Evolutionary conservation across 2,888 invertebrate species (phyloP), one percentile per base, ranked within the genome.

Genomic region (Erannis defoliaria): DNA sequence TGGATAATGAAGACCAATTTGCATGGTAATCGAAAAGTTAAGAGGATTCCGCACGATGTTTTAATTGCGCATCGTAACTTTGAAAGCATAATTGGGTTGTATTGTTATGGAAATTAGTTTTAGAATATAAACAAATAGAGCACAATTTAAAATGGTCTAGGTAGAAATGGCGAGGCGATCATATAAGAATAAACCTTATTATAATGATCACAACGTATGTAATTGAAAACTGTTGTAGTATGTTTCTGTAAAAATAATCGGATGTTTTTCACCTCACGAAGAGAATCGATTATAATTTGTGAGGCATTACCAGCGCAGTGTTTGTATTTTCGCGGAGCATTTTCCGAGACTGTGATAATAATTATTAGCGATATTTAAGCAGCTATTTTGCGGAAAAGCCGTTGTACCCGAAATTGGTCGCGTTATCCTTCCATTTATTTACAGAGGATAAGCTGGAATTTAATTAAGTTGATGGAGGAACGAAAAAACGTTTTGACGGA

Each of bases 21-120:
- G 71, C 80, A 84, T 80, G 67, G 75, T 80, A 79, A 82, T 79
- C 75, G 77, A 76, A 79, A 77, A 78, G 75, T 73, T 70, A 64
- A 40, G 62, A 43, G 33, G 29, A 18, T 42, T 19, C 12, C 29
- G 21, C 43, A 35, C 18, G 37, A 35, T 18, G 33, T 59, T 48
- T 53, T 31, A 23, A 49, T 48, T 42, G 38, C 43, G 50, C 43
- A 57, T 29, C 56, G 48, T 33, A 42, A 59, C 51, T 65, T 63
- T 51, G 16, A 42, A 38, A 43, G 43, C 16, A 9, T 38, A 45
- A 58, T 49, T 57, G 51, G 29, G 38, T 50, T 38, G 14, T 37
- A 26, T 29, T 50, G 38, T 38, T 19, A 50, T 50, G 38, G 16
- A 50, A 50, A 50, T 50, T 38, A 38, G 50, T 38, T 50, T 31